Evolutionary conservation across 2,888 invertebrate genomes (phyloP), one percentile per base, ranked within the genome.

Genomic region (Chrysotoxum bicinctum): DNA sequence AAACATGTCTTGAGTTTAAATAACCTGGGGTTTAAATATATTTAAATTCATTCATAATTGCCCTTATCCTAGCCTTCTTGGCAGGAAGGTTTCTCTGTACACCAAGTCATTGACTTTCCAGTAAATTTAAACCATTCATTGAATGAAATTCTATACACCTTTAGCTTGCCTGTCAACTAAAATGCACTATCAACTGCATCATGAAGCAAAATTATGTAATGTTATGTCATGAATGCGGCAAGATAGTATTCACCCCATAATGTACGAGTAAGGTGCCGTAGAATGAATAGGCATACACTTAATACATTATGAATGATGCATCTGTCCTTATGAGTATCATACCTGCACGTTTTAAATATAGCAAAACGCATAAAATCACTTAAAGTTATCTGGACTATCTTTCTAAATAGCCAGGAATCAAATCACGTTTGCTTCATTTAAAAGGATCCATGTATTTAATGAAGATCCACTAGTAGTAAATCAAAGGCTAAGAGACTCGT

Each of bases 11-110:
- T n/a, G n/a, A n/a, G n/a, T n/a, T n/a, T n/a, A n/a, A n/a, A n/a
- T n/a, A n/a, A n/a, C n/a, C n/a, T n/a, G n/a, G n/a, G n/a, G n/a
- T n/a, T n/a, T n/a, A n/a, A n/a, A 26, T 26, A 7, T 30, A 10
- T 54, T 54, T 14, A 50, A 58, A 64, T 70, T 79, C 83, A 84
- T 84, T 84, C 80, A 84, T 84, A 80, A 75, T 66, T 72, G 72
- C 37, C 32, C 40, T 48, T 37, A 60, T 54, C 35, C 30, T 26
- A 35, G n/a, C 23, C 60, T 37, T 16, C 16, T 58, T 21, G 14
- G 30, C n/a, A 26, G 56, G 19, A 26, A 45, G 50, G 62, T 64
- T 50, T 26, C 48, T 21, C 58, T 30, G 12, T 32, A 1, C 32
- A 58, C 9, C 6, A 40, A 26, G 85, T 81, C 85, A 68, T 76